These are phyloP conservation scores for Sinocyclocheilus anophthalmus DNA, from an alignment of 2,113 vertebrate species.

Conservation along the genomic window DNA sequence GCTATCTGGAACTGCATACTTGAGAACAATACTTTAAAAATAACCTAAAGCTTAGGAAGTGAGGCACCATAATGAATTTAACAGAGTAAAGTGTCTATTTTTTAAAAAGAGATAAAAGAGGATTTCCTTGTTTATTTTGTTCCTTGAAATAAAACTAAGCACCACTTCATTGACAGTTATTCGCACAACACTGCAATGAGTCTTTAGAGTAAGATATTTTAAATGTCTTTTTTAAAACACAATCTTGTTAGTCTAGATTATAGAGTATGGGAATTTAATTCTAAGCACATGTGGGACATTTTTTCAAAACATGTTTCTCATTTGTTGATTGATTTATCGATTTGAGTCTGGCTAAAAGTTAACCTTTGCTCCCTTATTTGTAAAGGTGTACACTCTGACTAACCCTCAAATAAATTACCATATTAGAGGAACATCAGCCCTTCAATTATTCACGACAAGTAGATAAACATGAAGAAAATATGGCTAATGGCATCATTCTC, in stretches of 20 bases:
- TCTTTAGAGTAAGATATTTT: neutral
- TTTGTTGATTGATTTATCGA: neutral
- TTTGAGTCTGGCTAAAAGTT: neutral
- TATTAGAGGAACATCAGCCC: neutral
- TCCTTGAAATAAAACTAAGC: neutral
- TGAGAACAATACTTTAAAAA: constrained; percentile 31
- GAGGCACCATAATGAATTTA: neutral
- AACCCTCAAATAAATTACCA: constrained; percentile 5
- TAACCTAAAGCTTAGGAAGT: constrained; percentile 7
- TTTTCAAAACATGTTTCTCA: neutral
- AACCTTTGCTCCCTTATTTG: neutral
- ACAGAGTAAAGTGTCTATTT: neutral
- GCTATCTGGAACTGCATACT: neutral
- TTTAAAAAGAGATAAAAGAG: neutral
- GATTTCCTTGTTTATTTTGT: neutral
- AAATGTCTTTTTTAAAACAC: neutral
- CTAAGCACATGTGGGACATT: neutral
- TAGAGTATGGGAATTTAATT: neutral
- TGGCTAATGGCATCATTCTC: neutral
- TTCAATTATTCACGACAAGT: neutral
- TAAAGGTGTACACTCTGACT: neutral
- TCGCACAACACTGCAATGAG: neutral
- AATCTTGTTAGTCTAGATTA: neutral
- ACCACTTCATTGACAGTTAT: neutral
- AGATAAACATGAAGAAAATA: neutral